Base-by-base conservation (phyloP, 2,113 vertebrate genomes). In the Petrocephalus microphthalmus region DNA sequence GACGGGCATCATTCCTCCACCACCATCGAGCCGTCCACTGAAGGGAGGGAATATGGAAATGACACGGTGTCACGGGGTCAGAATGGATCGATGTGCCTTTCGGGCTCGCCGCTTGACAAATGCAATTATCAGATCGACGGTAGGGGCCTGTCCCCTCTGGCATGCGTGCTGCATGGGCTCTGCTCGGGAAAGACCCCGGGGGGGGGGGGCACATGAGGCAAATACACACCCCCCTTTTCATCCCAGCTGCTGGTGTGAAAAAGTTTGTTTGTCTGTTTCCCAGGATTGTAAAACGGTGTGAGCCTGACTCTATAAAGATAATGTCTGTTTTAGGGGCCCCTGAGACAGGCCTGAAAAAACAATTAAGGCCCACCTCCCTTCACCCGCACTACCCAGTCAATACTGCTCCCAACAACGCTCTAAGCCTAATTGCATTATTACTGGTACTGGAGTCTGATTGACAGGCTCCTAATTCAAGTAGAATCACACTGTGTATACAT, bases 211-310 rank as follows among this genome's bases (percentile, higher is more conserved):
- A 15, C 8, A 29, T 89, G 87, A 87, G 87, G 0, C 37, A 33
- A 5, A 85, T 3, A 87, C 45, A 90, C 89, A 92, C 93, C 93
- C 91, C 91, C 91, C 86, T 91, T 85, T 90, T n/a, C 37, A 88
- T 91, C 93, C 89, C 90, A 88, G 90, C 92, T 90, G 88, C 29
- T 88, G 89, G 93, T 92, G 88, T 91, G 92, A 67, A 92, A 92
- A 89, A 85, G 89, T 93, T 93, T 91, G 91, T 91, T 88, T 91
- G 90, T 91, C 91, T 92, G 53, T 37, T 90, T 91, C 91, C 89
- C 84, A 87, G 89, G 92, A 90, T 90, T 87, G 5, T 85, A 93
- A 93, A 93, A 94, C 93, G 90, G 91, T 91, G 91, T 91, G 60
- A 91, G 93, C 93, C 92, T 86, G 90, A 51, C 17, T 42, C 89